These are phyloP conservation scores for Sminthurinus aureus DNA, from an alignment of 2,888 invertebrate species.

Conservation along the genomic window DNA sequence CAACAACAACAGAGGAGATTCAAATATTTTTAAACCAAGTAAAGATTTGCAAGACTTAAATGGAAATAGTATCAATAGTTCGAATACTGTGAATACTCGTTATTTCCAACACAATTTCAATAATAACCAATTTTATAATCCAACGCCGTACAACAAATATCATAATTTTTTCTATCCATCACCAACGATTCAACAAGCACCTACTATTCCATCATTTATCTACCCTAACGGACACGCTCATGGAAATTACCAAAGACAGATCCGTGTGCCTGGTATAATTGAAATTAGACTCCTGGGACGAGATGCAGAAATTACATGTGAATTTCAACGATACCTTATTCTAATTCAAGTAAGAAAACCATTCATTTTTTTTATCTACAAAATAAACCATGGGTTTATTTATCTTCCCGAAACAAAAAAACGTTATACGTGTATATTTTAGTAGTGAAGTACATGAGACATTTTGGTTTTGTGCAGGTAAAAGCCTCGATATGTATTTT, in stretches of 20 bases:
- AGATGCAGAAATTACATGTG: slow-evolving; percentile 53
- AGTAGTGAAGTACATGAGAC: too few relatives aligned
- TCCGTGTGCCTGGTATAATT: slow-evolving; percentile 54
- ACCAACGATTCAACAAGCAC: slow-evolving; percentile 6
- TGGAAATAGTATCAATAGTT: slow-evolving; percentile 14
- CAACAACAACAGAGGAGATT: background rate
- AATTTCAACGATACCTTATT: slow-evolving; percentile 55
- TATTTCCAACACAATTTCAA: slow-evolving; percentile 35
- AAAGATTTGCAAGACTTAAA: slow-evolving; percentile 20
- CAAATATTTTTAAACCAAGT: slow-evolving; percentile 34
- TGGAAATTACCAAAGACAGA: slow-evolving; percentile 45
- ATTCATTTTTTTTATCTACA: background rate
- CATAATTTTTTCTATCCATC: slow-evolving; percentile 33
- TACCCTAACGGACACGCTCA: slow-evolving; percentile 18
- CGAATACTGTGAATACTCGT: slow-evolving; percentile 22
- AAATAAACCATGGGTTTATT: too few relatives aligned
- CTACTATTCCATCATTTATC: slow-evolving; percentile 1
- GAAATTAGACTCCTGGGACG: slow-evolving; percentile 46
- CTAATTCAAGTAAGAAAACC: slow-evolving; percentile 53
- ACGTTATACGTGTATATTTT: too few relatives aligned
- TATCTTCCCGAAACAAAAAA: too few relatives aligned
- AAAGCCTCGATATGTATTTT: too few relatives aligned
- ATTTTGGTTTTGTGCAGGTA: too few relatives aligned
- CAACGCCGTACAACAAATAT: slow-evolving; percentile 28
- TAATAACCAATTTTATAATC: slow-evolving; percentile 34